Evolutionary conservation across 2,797 vertebrate species (phyloP), one percentile per base, ranked within the genome.

Genomic region (Danio kyathit): DNA sequence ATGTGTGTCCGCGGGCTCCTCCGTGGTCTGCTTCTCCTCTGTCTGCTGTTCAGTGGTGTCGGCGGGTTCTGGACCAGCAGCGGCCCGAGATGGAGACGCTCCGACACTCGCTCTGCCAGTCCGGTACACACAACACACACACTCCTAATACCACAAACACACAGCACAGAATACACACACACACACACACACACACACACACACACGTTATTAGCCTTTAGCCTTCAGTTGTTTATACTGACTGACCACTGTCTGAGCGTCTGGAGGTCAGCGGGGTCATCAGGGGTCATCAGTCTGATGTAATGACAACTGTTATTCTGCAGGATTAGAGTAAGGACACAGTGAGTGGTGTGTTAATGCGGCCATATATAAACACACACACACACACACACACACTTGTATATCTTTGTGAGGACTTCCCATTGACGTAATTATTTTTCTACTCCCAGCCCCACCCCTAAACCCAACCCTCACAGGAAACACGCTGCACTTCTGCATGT

Each of bases 1-100:
- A 98, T 0, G 74, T 91, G 56, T 92, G 94, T 4, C 91, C 95
- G n/a, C 91, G 92, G 70, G 91, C 94, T 81, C 86, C 80, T 16
- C 87, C 87, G 11, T 61, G 82, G 16, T 8, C 86, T 2, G 89
- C 90, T 12, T 88, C 90, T 72, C 73, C 88, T 52, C 19, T 94
- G 82, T 93, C 87, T 9, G 93, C 96, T 44, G 88, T 97, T 81
- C 94, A 97, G 88, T 99, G 97, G 97, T 96, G 96, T 89, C 94
- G 97, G 52, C 95, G 90, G 40, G 91, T 94, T 83, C 91, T 99
- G 87, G 96, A 98, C 87, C 88, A 93, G 59, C 96, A 96, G 19
- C 95, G 89, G 77, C 94, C 95, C 0, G 96, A 97, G 85, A 90
- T 95, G 90, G 96, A 97, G 85, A 91, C 94, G n/a, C 93, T 94